These are phyloP conservation scores for Zygothrica quintamaculata DNA, from an alignment of 2,888 invertebrate species.

Conservation along the genomic window DNA sequence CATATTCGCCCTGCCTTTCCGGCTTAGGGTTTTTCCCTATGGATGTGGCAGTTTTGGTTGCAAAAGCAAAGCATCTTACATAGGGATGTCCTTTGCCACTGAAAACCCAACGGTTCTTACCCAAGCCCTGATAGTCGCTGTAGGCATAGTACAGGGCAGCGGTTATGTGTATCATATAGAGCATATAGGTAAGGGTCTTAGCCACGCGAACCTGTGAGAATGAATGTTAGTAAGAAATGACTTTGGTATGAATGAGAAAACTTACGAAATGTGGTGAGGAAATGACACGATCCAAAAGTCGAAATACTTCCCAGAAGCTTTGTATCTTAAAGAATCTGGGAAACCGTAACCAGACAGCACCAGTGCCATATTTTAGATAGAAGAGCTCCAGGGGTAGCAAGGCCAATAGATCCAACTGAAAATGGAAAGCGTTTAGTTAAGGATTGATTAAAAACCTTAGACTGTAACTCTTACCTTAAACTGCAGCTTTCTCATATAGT, in stretches of 20 bases:
- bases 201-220: slow-evolving; percentile 89
- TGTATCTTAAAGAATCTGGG: slow-evolving; percentile 93
- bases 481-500: slow-evolving; percentile 90
- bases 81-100: slow-evolving; percentile 93
- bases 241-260: not conserved
- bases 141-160: slow-evolving; percentile 97
- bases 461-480: slow-evolving; percentile 91
- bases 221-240: not conserved
- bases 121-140: slow-evolving; percentile 91
- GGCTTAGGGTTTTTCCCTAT: slow-evolving; percentile 96
- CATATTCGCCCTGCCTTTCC: slow-evolving; percentile 92
- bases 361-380: slow-evolving; percentile 89
- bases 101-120: slow-evolving; percentile 93
- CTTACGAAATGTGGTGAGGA: slow-evolving; percentile 93
- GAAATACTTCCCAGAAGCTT: slow-evolving; percentile 96
- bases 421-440: not conserved
- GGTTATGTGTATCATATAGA: slow-evolving; percentile 96
- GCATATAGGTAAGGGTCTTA: slow-evolving; percentile 95
- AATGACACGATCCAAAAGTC: slow-evolving; percentile 93
- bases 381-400: slow-evolving; percentile 92
- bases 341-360: slow-evolving; percentile 88
- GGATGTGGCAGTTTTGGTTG: slow-evolving; percentile 97
- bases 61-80: slow-evolving; percentile 97
- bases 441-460: not conserved
- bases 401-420: slow-evolving; percentile 91